Evolutionary conservation across 1,140 invertebrate species (phyloP).

Genomic region (Calycopis cecrops): DNA sequence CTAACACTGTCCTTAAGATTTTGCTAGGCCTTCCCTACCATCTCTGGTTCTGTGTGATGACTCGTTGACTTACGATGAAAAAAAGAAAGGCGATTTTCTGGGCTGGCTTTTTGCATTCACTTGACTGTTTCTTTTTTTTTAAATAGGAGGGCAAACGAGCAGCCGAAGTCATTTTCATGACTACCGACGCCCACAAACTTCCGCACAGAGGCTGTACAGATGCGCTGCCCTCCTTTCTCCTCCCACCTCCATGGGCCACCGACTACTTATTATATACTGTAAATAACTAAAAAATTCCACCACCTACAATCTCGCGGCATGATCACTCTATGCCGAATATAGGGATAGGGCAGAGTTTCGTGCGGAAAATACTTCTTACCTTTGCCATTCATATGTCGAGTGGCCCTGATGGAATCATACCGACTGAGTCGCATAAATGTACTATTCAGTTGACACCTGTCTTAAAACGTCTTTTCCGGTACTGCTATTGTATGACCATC

Average conservation of each 20-base stretch:
- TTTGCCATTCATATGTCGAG: background rate
- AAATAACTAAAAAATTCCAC: constrained; percentile 6
- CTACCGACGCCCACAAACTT: too few species aligned
- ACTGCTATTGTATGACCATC: too few species aligned
- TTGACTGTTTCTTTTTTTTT: too few species aligned
- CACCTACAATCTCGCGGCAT: constrained; percentile 12
- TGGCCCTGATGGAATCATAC: background rate
- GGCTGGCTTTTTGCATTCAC: constrained; percentile 2
- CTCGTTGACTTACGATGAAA: background rate
- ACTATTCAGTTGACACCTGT: background rate
- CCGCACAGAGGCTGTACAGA: too few species aligned
- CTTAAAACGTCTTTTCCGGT: background rate
- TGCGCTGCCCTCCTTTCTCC: too few species aligned
- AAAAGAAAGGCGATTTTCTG: constrained; percentile 15
- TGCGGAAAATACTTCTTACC: background rate
- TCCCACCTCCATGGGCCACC: too few species aligned
- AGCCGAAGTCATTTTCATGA: too few species aligned
- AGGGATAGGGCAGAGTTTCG: background rate
- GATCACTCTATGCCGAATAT: constrained; percentile 1
- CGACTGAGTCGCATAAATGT: background rate
- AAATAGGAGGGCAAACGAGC: too few species aligned
- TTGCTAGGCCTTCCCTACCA: too few species aligned
- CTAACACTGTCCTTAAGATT: too few species aligned
- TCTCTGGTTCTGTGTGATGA: too few species aligned
- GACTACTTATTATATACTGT: too few species aligned